Evolutionary conservation across 2,888 invertebrate genomes (phyloP), one percentile per base, ranked within the genome.

Genomic region (Schizaphis graminum): DNA sequence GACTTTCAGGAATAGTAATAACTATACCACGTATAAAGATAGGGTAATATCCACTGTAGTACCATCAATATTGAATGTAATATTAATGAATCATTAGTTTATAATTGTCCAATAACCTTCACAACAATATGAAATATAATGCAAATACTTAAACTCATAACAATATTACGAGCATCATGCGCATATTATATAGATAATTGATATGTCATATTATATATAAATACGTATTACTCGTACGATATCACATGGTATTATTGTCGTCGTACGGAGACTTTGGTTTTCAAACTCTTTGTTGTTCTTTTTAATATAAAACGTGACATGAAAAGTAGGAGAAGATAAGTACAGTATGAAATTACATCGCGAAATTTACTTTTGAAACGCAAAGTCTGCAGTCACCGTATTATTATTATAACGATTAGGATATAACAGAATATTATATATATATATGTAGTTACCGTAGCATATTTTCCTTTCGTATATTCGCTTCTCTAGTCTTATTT

Each of bases 241-340:
- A 35, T 77, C 16, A 8, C 21, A 8, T 67, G 35, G 21, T 77
- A 77, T 77, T 67, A 67, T 77, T 77, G 77, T 77, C 16, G 77
- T 7, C 21, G 53, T 53, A 53, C 53, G 5, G 21, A 57, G 57
- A 57, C 21, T 21, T 77, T 35, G 35, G n/a, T 35, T 77, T 77
- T 7, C 35, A 77, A 21, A 77, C 77, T 8, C 77, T 77, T 77
- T 77, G 77, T 77, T 77, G 77, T 77, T 77, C 35, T 35, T 35
- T 77, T 77, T 21, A 77, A 77, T 77, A 77, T 35, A 77, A 77
- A 77, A 77, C 77, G 35, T 77, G 77, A 77, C 77, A 77, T 77
- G 35, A 77, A 21, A 35, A 21, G n/a, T n/a, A n/a, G 4, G 16
- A 1, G 13, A 3, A 67, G 35, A 7, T 35, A n/a, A 21, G n/a